A percentile compares a stretch with the other conserved stretches of the same genome.
These are phyloP conservation scores for Ligdia adustata DNA, from an alignment of 2,888 invertebrate genomes.

Conservation along the genomic window DNA sequence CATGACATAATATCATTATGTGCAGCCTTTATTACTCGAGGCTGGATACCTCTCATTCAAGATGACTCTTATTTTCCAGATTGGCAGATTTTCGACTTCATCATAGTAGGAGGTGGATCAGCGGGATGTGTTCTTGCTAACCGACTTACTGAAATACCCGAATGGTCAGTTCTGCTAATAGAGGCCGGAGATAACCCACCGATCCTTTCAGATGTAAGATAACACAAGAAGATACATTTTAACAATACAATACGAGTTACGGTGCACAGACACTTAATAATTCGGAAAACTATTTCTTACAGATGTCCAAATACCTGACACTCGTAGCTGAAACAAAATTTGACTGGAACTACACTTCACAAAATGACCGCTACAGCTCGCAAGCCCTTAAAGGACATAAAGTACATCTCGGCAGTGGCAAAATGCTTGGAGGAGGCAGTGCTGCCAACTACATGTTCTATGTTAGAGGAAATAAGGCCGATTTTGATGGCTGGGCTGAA, in stretches of 20 bases:
- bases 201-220: conserved; percentile 77
- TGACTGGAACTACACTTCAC: conserved; percentile 84
- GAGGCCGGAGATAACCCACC: conserved; percentile 51
- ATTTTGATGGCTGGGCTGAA: conserved; percentile 87
- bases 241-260: no score
- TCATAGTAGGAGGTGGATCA: conserved; percentile 48
- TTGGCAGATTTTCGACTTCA: conserved; percentile 32
- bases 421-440: conserved; percentile 87
- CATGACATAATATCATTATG: no score
- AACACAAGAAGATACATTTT: not conserved
- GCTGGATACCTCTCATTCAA: no score
- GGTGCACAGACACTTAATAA: no score
- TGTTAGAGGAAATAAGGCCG: conserved; percentile 85
- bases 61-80: conserved; percentile 30
- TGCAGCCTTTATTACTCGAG: no score
- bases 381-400: conserved; percentile 44
- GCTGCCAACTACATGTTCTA: conserved; percentile 87
- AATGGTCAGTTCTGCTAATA: conserved; percentile 46
- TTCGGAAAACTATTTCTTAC: conserved; percentile 30
- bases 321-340: conserved; percentile 56
- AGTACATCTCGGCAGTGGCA: conserved; percentile 80
- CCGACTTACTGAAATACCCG: conserved; percentile 43
- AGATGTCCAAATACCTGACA: conserved; percentile 42
- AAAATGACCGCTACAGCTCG: conserved; percentile 48
- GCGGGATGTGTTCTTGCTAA: conserved; percentile 49